Evolutionary conservation across 2,113 vertebrate species (phyloP).

Genomic region (Pteronura brasiliensis): DNA sequence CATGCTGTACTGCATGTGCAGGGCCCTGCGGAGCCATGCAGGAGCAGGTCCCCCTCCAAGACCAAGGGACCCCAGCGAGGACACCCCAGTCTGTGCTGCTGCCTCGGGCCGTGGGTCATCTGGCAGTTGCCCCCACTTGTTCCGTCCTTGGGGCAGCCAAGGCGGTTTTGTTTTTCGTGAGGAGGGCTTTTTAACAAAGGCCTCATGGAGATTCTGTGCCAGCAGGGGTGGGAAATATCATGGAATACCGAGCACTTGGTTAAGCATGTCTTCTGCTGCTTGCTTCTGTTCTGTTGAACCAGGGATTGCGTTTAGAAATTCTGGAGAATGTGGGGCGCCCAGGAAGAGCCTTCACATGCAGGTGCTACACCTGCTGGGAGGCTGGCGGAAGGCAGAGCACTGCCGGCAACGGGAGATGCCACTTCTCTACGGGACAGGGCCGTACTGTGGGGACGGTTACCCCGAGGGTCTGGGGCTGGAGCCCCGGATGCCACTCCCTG

Average conservation of each 20-base stretch:
- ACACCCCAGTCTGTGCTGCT: rapidly evolving
- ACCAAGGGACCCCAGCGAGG: not conserved
- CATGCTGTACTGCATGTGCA: not conserved
- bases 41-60: rapidly evolving
- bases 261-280: too few relatives aligned
- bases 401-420: rapidly evolving
- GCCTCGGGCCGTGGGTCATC: too few relatives aligned
- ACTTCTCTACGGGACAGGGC: too few relatives aligned
- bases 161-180: rapidly evolving
- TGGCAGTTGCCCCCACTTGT: not conserved
- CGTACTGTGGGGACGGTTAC: not conserved
- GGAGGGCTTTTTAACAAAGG: rapidly evolving
- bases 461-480: not conserved
- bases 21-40: too few relatives aligned
- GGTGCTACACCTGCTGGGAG: too few relatives aligned
- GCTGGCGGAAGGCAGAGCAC: rapidly evolving
- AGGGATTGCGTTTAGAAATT: not conserved
- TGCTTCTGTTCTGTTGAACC: not conserved
- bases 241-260: not conserved
- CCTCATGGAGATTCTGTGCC: rapidly evolving
- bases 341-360: rapidly evolving
- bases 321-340: rapidly evolving
- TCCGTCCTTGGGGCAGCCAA: not conserved
- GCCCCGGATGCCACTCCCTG: not conserved
- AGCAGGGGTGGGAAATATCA: rapidly evolving